Base-by-base conservation (phyloP, 2,888 invertebrate species). In the Tethea ocularis region DNA sequence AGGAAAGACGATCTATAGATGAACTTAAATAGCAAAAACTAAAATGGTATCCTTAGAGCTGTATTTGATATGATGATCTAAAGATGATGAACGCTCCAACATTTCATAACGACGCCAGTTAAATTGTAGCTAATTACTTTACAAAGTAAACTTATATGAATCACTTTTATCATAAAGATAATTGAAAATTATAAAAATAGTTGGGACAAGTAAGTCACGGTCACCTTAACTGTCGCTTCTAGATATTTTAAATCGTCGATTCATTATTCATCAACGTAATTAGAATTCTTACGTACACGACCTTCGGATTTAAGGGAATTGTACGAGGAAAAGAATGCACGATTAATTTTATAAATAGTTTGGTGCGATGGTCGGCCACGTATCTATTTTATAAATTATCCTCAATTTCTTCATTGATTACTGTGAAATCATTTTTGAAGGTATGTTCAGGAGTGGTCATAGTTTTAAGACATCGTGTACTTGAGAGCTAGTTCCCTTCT, bases 221-320 rank as follows among this genome's bases (percentile, higher is more conserved):
- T 46, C 46, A 46, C 46, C 53, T 23, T 20, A 46, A 46, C 46
- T 41, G 41, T 41, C 41, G 17, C 41, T 46, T 46, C 46, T 20
- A 20, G 20, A 46, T 46, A 46, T 46, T 46, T 46, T 20, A 20
- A 46, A 46, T 46, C 20, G 46, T 46, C 46, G 17, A 10, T 46
- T 20, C 17, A 46, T 46, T 20, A 20, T 46, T 46, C 20, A n/a
- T 17, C 20, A 15, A 46, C 17, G 20, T 20, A 46, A 46, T 46
- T 46, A 46, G 46, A 46, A 46, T 46, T 46, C 46, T 20, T 2
- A 41, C 41, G 41, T 15, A 41, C 41, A 8, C 20, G 46, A 20
- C 46, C 46, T 20, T 46, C 46, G 20, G 6, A 46, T 1, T 46
- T 46, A 20, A 46, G 46, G 46, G 41, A 41, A 41, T 41, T 17